Evolutionary conservation across 2,888 invertebrate species (phyloP), one percentile per base, ranked within the genome.

Genomic region (Tetragonula carbonaria): DNA sequence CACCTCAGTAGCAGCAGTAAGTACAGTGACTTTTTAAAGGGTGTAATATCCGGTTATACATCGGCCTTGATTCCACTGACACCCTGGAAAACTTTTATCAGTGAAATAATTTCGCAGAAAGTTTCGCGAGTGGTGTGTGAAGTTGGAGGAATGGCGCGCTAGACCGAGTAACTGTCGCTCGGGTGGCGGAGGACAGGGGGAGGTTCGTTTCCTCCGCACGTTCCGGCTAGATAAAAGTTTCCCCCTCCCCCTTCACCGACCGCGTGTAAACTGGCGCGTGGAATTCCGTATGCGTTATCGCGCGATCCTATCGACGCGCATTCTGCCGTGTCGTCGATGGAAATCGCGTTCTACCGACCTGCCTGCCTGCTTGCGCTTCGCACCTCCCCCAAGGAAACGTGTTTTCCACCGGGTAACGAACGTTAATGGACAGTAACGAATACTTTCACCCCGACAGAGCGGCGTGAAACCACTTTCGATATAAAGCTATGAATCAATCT

Each of bases 51-150:
- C 87, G 90, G 90, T 85, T 86, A 80, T 87, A 86, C 82, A 84
- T 90, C 85, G 87, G 75, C 84, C 81, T 74, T 82, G 87, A 87
- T 85, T 82, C 80, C 86, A 85, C 70, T 70, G 90, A 86, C 87
- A 85, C 86, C 65, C 80, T 68, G 51, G 50, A 21, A 84, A 90
- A 90, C 85, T 90, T 90, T 90, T 90, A 90, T 88, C 90, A 86
- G 81, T 76, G 85, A 88, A 90, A 90, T 90, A 90, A 90, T 90
- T 90, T 90, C 77, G 85, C 75, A 76, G 67, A 68, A 90, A 90
- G 86, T 90, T 33, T 90, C 78, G 0, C 11, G 2, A 28, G 28
- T 28, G 6, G 11, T 79, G 82, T 80, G 75, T 72, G 78, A 88
- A 90, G 90, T 88, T 88, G 53, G 73, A 65, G 74, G 66, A 59